Conservation (phyloP, 2,797 vertebrate species). For the Stomatorhinus walkeri region DNA sequence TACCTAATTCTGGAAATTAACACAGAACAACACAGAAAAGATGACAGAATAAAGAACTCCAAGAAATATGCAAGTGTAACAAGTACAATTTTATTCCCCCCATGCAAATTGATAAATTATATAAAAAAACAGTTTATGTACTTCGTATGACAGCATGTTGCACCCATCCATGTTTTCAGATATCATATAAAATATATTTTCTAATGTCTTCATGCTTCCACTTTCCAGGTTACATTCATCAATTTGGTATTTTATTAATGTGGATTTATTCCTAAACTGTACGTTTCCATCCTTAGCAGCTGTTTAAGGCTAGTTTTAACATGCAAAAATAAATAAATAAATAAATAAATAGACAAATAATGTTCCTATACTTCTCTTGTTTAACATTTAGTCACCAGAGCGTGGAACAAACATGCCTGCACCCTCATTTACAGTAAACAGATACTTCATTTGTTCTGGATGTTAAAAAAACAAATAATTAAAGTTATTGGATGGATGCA, state of each 20-base stretch:
- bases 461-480: background rate
- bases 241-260: conserved; percentile 13
- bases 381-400: conserved; percentile 16
- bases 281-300: conserved; percentile 14
- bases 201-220: conserved; percentile 25
- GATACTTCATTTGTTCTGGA: conserved; percentile 2
- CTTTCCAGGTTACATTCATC: conserved; percentile 25
- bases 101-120: conserved; percentile 25
- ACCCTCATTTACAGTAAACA: conserved; percentile 22
- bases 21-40: background rate
- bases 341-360: background rate
- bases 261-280: conserved; percentile 16
- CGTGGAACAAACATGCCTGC: conserved; percentile 27
- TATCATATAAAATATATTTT: conserved; percentile 28
- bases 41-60: background rate
- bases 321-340: conserved; percentile 13
- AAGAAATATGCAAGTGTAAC: conserved; percentile 16
- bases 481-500: background rate
- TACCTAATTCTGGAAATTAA: background rate
- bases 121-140: conserved; percentile 21
- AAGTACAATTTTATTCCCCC: conserved; percentile 26
- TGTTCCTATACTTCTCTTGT: background rate
- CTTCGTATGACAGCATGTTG: conserved; percentile 21
- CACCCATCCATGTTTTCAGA: conserved; percentile 16
- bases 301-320: conserved; percentile 27